A percentile compares a stretch with the other conserved stretches of the same genome.
These are phyloP conservation scores for Holothuria scabra DNA, from an alignment of 53 echinoderm and acorn worm genomes.

Conservation along the genomic window DNA sequence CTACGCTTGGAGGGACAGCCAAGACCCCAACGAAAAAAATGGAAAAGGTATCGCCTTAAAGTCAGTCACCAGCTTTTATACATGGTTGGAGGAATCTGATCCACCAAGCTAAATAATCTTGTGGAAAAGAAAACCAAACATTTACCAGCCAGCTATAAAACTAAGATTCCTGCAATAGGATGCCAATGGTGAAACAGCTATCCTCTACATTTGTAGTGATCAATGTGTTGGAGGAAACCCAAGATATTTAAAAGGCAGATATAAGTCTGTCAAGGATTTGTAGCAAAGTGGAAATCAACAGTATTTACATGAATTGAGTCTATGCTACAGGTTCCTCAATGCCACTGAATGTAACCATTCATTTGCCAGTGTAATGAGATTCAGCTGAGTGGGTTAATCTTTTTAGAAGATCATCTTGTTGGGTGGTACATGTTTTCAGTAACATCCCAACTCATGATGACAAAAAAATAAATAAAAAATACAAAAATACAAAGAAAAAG, in stretches of 20 bases:
- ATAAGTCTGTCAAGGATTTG: no score
- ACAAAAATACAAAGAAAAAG: conserved; percentile 2
- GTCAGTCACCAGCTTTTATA: conserved; percentile 88
- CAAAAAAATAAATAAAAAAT: background rate
- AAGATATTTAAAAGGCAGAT: no score
- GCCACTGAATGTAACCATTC: background rate
- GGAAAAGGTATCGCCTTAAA: conserved; percentile 93
- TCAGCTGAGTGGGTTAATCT: no score
- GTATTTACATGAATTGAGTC: conserved; percentile 32
- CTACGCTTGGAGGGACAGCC: conserved; percentile 78
- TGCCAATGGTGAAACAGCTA: background rate
- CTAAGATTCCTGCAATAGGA: no score
- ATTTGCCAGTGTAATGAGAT: background rate
- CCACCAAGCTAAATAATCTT: conserved; percentile 19
- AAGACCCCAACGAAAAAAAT: conserved; percentile 69
- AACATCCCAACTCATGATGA: background rate
- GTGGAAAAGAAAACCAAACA: background rate
- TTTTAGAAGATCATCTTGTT: no score
- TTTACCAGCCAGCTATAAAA: no score
- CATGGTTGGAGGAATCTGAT: conserved; percentile 81
- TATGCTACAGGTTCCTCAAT: conserved; percentile 20
- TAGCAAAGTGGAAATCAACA: background rate
- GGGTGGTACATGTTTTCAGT: no score
- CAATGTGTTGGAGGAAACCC: no score
- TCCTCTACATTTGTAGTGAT: no score